Percentiles rank a stretch among this genome's conserved stretches.
phyloP scores from a whole-genome alignment of 2,888 invertebrate genomes.

The Peribatodes rhomboidaria region DNA sequence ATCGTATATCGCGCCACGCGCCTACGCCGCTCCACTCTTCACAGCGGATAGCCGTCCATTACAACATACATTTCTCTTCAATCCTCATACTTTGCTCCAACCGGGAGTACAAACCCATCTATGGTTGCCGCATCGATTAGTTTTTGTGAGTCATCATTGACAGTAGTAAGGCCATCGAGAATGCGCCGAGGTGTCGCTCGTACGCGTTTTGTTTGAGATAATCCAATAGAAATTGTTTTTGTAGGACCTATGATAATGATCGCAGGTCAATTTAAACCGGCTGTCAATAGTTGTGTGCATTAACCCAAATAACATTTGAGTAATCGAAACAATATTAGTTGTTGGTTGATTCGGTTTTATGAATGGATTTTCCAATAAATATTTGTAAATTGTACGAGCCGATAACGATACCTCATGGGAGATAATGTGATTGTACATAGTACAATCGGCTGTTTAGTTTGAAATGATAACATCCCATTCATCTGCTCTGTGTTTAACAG shows the following conservation, averaged over 20 bases:
- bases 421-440: slow-evolving; percentile 10
- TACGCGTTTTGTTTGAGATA: slow-evolving; percentile 43
- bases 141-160: slow-evolving; percentile 12
- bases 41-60: slow-evolving; percentile 12
- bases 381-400: slow-evolving; percentile 18
- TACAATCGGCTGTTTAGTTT: slow-evolving; percentile 3
- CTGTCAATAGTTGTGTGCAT: slow-evolving; percentile 17
- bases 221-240: slow-evolving; percentile 43
- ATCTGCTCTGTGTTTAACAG: slow-evolving; percentile 4
- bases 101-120: slow-evolving; percentile 11
- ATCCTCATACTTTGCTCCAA: background rate
- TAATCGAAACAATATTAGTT: background rate
- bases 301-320: slow-evolving; percentile 26
- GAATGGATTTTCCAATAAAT: slow-evolving; percentile 6
- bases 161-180: slow-evolving; percentile 27
- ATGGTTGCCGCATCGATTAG: slow-evolving; percentile 15
- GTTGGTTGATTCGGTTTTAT: slow-evolving; percentile 15
- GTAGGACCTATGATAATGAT: slow-evolving; percentile 32
- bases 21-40: slow-evolving; percentile 61
- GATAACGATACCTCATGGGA: slow-evolving; percentile 18
- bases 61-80: slow-evolving; percentile 35
- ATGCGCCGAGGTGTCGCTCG: slow-evolving; percentile 42
- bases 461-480: slow-evolving; percentile 23
- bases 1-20: slow-evolving; percentile 74
- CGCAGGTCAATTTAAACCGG: slow-evolving; percentile 20